Evolutionary conservation across 2,888 invertebrate species (phyloP), one percentile per base, ranked within the genome.

Genomic region (Trypoxylon attenuatum): DNA sequence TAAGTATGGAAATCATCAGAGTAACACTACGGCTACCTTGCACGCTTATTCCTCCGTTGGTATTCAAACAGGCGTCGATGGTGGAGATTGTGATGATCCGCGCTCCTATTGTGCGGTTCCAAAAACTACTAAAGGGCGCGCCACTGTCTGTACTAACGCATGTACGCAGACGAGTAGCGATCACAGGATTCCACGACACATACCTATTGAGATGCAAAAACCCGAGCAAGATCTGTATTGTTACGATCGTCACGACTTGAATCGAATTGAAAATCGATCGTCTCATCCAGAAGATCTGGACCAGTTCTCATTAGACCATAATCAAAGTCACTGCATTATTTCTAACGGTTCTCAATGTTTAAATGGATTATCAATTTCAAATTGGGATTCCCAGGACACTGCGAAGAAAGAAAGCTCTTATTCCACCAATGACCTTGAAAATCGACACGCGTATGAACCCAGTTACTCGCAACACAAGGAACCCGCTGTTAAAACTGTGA

Each of bases 121-220:
- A 23, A 70, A n/a, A n/a, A 58, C 68, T 19, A 5, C 43, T 4
- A 64, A 46, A 1, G 50, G 29, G 2, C 33, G 43, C 2, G 22
- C 29, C 1, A 47, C 52, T 25, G 10, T 50, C 2, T 76, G 60
- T 8, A 77, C 56, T 19, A 79, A 77, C 45, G 82, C 59, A 5
- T 78, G 77, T 1, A 79, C 80, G 0, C 81, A 83, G 33, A 81
- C 77, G 0, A 21, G 42, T 5, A 23, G 25, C 3, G 63, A 68
- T 5, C 15, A 29, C n/a, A n/a, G n/a, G n/a, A n/a, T n/a, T n/a
- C n/a, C n/a, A n/a, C n/a, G n/a, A n/a, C n/a, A n/a, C n/a, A n/a
- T n/a, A n/a, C n/a, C n/a, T n/a, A n/a, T n/a, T n/a, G n/a, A n/a
- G n/a, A n/a, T n/a, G n/a, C n/a, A n/a, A n/a, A n/a, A n/a, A n/a